Base-by-base conservation (phyloP, 2,888 invertebrate species). In the Ophion ellenae region DNA sequence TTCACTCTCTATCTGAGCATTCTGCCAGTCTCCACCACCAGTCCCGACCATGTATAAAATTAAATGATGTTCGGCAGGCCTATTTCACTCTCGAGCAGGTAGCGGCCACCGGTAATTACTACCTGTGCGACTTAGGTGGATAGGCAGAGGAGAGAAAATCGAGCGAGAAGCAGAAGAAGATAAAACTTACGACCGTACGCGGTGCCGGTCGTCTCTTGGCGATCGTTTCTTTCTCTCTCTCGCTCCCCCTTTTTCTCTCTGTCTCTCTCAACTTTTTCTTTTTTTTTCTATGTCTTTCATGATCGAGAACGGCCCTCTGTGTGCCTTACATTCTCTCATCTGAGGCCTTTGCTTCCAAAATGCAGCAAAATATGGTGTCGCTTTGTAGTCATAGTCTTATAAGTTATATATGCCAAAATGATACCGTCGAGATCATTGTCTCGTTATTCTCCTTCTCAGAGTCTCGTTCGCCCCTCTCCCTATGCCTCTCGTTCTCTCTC, bases 31-130 rank as follows among this genome's bases (percentile, higher is more conserved):
- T 71, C 82, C 75, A 82, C 82, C 82, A 75, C 77, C 76, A 84
- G 47, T 66, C 64, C 78, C 73, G 73, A 76, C 78, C 86, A 88
- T 88, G 90, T 91, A 92, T 91, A 92, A 93, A 94, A 94, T 94
- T 94, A 94, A 94, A 94, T 93, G 94, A 91, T 92, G 91, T 92
- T 93, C 92, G 92, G 91, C 90, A 90, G 91, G 93, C 93, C 93
- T 93, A 93, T 93, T 93, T 91, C 92, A 90, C 90, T 91, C 90
- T 91, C 90, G 90, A 92, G 92, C 93, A 94, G 94, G 94, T 94
- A 94, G 94, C 94, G 93, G 94, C 94, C 94, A 94, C 94, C 88
- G 94, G 94, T 94, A 94, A 94, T 94, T 94, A 93, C 94, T 92
- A 93, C 93, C 93, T 92, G 89, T 64, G 87, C 86, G 89, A 89